Evolutionary conservation across 2,113 vertebrate genomes (phyloP), one percentile per base, ranked within the genome.

Genomic region (Corythoichthys haematopterus): DNA sequence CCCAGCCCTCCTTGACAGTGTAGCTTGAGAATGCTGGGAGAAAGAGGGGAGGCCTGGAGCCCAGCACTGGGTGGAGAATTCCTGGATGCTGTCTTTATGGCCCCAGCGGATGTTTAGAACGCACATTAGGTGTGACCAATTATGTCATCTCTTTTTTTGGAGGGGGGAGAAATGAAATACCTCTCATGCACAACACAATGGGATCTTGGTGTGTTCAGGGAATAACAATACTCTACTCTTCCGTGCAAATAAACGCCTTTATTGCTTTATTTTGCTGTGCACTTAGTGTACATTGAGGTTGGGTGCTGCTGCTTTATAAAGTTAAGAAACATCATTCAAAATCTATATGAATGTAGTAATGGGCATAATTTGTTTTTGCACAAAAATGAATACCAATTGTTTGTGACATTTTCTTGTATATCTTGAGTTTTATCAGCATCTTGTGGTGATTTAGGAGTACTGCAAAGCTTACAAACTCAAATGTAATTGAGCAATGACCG

Each of bases 91-190:
- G 84, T 74, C 68, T 82, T 73, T 75, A 88, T 65, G 40, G 77
- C 75, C 72, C 80, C 81, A 86, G 48, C 82, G 84, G 87, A 89
- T 88, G 86, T 89, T 90, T 91, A 88, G 86, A 84, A 83, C 84
- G 80, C 84, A 85, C 85, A 80, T 83, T 82, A 89, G 84, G 87
- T 90, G 86, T 88, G 87, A 88, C 84, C 79, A 59, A 70, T 90
- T 80, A 91, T 90, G 87, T 90, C 74, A 91, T 75, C 67, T 65
- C 83, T 87, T 90, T 89, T 89, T 85, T 89, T 15, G 16, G n/a
- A 43, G 73, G 71, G 65, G 50, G 64, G 70, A 68, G 67, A 76
- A 82, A 85, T 84, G 64, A 85, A 87, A 87, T 83, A 82, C 78
- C 78, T 78, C 77, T 70, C 28, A 33, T 72, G 63, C n/a, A 16